A percentile compares a stretch with the other conserved stretches of the same genome.
These are phyloP conservation scores for Vultur gryphus DNA, from an alignment of 2,797 vertebrate genomes.

Conservation along the genomic window DNA sequence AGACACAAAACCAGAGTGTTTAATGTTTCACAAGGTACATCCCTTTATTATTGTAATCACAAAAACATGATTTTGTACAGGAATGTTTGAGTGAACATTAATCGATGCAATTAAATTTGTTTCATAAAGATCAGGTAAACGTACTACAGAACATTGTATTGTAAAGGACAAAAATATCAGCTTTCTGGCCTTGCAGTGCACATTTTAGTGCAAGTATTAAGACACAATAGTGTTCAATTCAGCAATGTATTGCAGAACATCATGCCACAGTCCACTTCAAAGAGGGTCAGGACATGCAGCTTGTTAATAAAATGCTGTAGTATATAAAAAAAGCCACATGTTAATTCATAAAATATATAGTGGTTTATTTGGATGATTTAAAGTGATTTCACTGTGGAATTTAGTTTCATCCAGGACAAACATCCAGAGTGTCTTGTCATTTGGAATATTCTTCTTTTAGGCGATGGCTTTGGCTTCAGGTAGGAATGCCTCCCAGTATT, in stretches of 20 bases:
- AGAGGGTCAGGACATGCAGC: conserved; percentile 76
- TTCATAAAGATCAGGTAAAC: conserved; percentile 75
- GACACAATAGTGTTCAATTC: conserved; percentile 84
- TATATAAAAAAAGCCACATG: conserved; percentile 76
- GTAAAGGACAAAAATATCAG: conserved; percentile 76
- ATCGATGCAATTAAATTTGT: conserved; percentile 74
- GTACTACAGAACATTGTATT: conserved; percentile 72
- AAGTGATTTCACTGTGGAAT: conserved; percentile 78
- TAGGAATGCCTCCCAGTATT: conserved; percentile 97
- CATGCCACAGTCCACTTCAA: conserved; percentile 82
- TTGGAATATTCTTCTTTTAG: conserved; percentile 71
- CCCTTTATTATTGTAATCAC: conserved; percentile 87
- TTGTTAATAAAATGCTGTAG: conserved; percentile 78
- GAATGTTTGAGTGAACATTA: conserved; percentile 85
- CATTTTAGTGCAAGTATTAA: conserved; percentile 78
- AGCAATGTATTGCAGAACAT: conserved; percentile 81
- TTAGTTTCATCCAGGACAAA: conserved; percentile 69
- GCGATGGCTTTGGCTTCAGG: conserved; percentile 98
- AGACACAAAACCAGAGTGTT: conserved; percentile 57
- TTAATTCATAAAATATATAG: conserved; percentile 84
- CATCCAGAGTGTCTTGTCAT: conserved; percentile 60
- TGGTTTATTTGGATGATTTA: conserved; percentile 82
- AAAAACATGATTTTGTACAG: conserved; percentile 84
- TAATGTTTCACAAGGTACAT: conserved; percentile 78
- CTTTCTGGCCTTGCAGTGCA: conserved; percentile 76